Evolutionary conservation across 2,797 vertebrate genomes (phyloP), one percentile per base, ranked within the genome.

Genomic region (Premnoplex brunnescens): DNA sequence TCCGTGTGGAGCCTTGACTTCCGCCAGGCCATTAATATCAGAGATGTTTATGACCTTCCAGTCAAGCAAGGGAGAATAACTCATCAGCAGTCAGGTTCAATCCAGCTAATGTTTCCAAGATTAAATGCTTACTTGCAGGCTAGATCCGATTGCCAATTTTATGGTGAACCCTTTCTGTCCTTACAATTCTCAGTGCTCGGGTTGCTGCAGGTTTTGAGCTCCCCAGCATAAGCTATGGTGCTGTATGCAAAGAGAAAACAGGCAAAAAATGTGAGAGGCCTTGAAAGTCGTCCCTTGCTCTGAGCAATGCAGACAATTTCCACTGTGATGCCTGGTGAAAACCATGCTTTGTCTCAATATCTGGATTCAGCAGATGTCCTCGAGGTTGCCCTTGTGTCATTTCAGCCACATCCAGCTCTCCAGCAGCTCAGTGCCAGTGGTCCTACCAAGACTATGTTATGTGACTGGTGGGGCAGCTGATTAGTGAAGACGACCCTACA

Each of bases 11-110:
- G 71, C 92, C 91, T 92, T 96, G 92, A 92, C 82, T 95, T 93
- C 85, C 54, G 7, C 89, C 69, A 86, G 77, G 39, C 55, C 39
- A 55, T 96, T 95, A 81, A 88, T 94, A 92, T 90, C 80, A 30
- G 59, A 20, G 48, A 63, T 76, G 80, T 89, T 95, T 94, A 49
- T 92, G 92, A 91, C 95, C 95, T 95, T 96, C 91, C 85, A 92
- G 82, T 69, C 87, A 90, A 77, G 92, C 92, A 78, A 85, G 55
- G 67, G 51, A 89, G 69, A 89, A 84, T 96, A 94, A 93, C 89
- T 96, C 95, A 86, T 69, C 82, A 78, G 73, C 85, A 96, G 66
- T 55, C 91, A 78, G 73, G 41, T 62, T 92, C 87, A 91, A 78
- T 88, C 64, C 89, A 81, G 79, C 48, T 63, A 49, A 34, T 60